Conservation (phyloP, 1,140 invertebrate species). For the Bombus ignitus region DNA sequence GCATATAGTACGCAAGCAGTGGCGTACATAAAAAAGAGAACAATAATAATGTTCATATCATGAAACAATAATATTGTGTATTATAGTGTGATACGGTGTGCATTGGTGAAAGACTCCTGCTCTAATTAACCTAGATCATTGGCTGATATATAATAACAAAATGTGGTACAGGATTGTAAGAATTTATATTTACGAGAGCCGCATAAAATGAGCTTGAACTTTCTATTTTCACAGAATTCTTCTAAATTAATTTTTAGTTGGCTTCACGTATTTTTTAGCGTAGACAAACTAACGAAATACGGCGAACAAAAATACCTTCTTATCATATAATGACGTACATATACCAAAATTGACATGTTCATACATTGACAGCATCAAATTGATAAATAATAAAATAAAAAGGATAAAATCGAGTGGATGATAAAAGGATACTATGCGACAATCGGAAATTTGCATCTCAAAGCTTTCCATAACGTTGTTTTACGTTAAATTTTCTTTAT, state of each 20-base stretch:
- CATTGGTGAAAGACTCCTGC: slow-evolving; percentile 79
- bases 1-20: not conserved
- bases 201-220: slow-evolving; percentile 7
- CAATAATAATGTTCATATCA: slow-evolving; percentile 26
- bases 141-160: slow-evolving; percentile 41
- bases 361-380: not conserved
- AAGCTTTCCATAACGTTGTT: not conserved
- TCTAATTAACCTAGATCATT: slow-evolving; percentile 72
- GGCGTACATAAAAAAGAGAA: not conserved
- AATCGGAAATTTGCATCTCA: too few relatives aligned
- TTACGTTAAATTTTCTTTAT: not conserved
- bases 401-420: not conserved
- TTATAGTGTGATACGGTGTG: slow-evolving; percentile 81
- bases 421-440: too few relatives aligned
- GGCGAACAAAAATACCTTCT: not conserved
- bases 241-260: slow-evolving; percentile 13
- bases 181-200: not conserved
- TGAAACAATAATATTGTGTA: slow-evolving; percentile 82
- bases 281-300: not conserved
- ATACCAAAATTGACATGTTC: not conserved
- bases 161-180: not conserved
- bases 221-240: not conserved
- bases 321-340: not conserved
- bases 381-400: too few relatives aligned
- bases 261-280: not conserved